Conservation (phyloP, 2,113 vertebrate species). For the Nipponia nippon region DNA sequence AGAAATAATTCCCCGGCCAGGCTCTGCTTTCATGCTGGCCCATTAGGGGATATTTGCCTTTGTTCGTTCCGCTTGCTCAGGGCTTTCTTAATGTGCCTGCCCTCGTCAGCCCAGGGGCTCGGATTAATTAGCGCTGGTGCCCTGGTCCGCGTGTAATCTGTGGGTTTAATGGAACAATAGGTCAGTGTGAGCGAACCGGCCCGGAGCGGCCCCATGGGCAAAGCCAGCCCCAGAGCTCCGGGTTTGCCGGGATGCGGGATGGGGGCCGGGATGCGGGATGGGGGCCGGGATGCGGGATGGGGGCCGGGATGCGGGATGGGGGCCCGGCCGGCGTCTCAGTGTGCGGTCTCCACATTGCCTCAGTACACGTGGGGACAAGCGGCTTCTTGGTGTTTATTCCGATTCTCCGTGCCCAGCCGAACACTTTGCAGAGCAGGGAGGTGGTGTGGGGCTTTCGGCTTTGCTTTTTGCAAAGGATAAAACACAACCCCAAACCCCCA, state of each 20-base stretch:
- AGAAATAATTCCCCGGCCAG: neutral
- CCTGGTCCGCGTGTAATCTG: neutral
- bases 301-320: neutral
- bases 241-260: neutral
- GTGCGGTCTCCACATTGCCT: neutral
- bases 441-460: neutral
- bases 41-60: constrained; percentile 13
- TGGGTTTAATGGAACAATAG: constrained; percentile 27
- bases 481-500: accelerated
- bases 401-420: accelerated
- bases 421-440: accelerated
- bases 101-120: neutral
- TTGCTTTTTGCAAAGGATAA: neutral
- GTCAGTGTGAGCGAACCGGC: neutral
- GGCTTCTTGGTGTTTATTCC: neutral
- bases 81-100: neutral
- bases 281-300: neutral
- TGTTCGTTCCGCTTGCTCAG: constrained; percentile 52
- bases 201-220: neutral
- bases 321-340: neutral
- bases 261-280: neutral
- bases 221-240: neutral
- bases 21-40: neutral
- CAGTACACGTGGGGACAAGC: accelerated
- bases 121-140: constrained; percentile 10